phyloP scores from a whole-genome alignment of 2,888 invertebrate species.

The Lordiphosa andalusiaca region DNA sequence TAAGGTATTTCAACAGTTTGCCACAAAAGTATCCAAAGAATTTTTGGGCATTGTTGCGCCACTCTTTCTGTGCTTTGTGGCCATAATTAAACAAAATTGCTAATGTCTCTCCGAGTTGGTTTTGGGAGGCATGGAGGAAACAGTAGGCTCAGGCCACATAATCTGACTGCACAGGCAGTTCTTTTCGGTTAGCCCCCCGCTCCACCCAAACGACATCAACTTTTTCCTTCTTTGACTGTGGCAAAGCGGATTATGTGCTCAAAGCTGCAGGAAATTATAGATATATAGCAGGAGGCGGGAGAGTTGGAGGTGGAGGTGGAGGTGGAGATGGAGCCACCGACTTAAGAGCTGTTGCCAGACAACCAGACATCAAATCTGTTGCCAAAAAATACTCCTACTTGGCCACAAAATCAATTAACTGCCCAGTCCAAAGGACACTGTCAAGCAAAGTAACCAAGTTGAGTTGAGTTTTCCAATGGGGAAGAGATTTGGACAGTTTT shows the following conservation, averaged over 20 bases:
- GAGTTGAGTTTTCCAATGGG: no score
- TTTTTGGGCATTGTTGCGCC: conserved; percentile 2
- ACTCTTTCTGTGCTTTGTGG: conserved; percentile 4
- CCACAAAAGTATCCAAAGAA: conserved; percentile 4
- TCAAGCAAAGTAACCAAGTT: no score
- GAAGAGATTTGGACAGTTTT: no score
- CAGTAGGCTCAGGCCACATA: conserved; percentile 1
- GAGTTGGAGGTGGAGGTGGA: background rate
- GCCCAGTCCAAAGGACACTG: background rate
- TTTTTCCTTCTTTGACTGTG: background rate
- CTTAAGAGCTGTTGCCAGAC: conserved; percentile 31
- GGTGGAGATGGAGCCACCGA: conserved; percentile 10
- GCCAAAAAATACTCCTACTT: conserved; percentile 1
- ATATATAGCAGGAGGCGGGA: background rate
- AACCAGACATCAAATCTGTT: conserved; percentile 7
- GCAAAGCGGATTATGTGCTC: conserved; percentile 10
- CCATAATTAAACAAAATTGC: conserved; percentile 12
- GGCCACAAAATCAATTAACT: conserved; percentile 8
- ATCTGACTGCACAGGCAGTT: conserved; percentile 1
- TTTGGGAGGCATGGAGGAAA: no score
- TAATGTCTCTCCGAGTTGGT: conserved; percentile 4
- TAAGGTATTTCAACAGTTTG: conserved; percentile 22
- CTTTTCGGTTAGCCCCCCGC: background rate
- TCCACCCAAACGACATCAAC: background rate
- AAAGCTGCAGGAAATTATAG: background rate